Percentiles rank a stretch among this genome's conserved stretches.
Conservation (phyloP, 2,888 invertebrate species). For the Drosophila nr. fundita region DNA sequence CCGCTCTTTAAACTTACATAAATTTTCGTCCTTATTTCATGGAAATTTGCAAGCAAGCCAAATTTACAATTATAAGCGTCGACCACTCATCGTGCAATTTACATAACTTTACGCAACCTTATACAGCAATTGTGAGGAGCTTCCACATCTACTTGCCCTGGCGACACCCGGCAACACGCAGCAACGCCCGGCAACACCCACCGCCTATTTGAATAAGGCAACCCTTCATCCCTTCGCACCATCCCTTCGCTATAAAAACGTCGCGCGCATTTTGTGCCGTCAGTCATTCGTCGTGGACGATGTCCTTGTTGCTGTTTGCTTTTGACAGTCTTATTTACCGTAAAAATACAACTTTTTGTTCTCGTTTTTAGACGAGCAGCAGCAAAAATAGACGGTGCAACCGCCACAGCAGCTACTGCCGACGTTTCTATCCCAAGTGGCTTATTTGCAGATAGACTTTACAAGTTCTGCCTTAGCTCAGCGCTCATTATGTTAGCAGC, state of each 20-base stretch:
- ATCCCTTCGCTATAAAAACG: constrained; percentile 7
- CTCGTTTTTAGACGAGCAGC: constrained; percentile 16
- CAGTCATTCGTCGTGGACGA: constrained; percentile 32
- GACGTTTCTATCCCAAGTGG: constrained; percentile 55
- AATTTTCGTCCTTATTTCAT: constrained; percentile 38
- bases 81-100: constrained; percentile 54
- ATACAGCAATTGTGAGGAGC: constrained; percentile 23
- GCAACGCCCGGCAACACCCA: background rate
- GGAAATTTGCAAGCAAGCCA: constrained; percentile 39
- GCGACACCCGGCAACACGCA: background rate
- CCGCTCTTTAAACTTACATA: constrained; percentile 16
- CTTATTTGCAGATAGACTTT: constrained; percentile 69
- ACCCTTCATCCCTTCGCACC: constrained; percentile 10
- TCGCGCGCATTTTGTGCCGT: constrained; percentile 6
- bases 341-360: constrained; percentile 67
- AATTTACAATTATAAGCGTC: constrained; percentile 53
- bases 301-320: constrained; percentile 44
- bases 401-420: constrained; percentile 18
- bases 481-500: constrained; percentile 3
- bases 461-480: constrained; percentile 41
- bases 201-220: background rate
- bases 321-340: constrained; percentile 62
- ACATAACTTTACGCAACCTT: constrained; percentile 58
- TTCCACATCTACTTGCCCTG: no score
- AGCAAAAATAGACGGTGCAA: background rate